Evolutionary conservation across 2,888 invertebrate species (phyloP).

Genomic region (Elmis aenea): DNA sequence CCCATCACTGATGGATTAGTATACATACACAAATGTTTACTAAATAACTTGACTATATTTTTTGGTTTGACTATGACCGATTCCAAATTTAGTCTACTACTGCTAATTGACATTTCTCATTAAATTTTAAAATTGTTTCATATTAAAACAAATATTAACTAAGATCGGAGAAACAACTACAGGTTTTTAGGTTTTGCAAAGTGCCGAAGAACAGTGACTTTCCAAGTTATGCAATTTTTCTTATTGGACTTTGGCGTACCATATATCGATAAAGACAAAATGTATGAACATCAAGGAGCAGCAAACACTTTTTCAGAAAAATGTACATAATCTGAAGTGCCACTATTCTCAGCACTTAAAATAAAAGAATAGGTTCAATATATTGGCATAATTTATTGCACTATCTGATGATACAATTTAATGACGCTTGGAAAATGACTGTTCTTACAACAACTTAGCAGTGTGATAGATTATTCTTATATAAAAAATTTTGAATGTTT

Average conservation of each 20-base stretch:
- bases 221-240: slow-evolving; percentile 53
- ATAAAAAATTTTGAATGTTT: slow-evolving; percentile 26
- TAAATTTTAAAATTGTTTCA: no score
- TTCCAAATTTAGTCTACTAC: no score
- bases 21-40: no score
- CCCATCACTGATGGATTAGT: no score
- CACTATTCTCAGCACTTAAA: slow-evolving; percentile 48
- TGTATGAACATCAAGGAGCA: no score
- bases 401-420: slow-evolving; percentile 39
- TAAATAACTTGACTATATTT: no score
- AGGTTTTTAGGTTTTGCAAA: slow-evolving; percentile 18
- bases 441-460: slow-evolving; percentile 42
- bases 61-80: no score
- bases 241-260: no score
- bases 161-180: not conserved
- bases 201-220: slow-evolving; percentile 84
- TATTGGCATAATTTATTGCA: slow-evolving; percentile 45
- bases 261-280: no score
- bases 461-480: no score
- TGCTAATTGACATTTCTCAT: no score
- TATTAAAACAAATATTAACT: no score
- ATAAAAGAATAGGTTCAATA: slow-evolving; percentile 34
- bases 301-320: slow-evolving; percentile 42
- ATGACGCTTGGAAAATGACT: slow-evolving; percentile 49
- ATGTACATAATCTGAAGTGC: slow-evolving; percentile 47